Conservation (phyloP, 2,797 vertebrate genomes). For the Tiaroga cobitis region DNA sequence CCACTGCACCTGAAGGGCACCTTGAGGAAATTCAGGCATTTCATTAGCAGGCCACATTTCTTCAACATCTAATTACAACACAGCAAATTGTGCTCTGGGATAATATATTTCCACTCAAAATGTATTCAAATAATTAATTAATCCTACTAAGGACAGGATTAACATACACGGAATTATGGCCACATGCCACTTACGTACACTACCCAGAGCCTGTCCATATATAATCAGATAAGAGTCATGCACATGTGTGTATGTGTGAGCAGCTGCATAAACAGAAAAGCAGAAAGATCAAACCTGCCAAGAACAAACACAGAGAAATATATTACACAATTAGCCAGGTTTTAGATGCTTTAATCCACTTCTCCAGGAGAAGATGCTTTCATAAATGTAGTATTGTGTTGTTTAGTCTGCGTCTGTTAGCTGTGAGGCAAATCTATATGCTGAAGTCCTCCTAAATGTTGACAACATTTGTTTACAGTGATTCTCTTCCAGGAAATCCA, state of each 20-base stretch:
- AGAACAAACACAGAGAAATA: not conserved
- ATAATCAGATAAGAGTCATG: conserved; percentile 24
- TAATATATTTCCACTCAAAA: conserved; percentile 41
- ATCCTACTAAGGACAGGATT: conserved; percentile 27
- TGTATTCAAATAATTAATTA: conserved; percentile 46
- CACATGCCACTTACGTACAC: conserved; percentile 8
- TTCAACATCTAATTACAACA: conserved; percentile 36
- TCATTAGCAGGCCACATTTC: conserved; percentile 21
- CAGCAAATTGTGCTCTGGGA: conserved; percentile 21
- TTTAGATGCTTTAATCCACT: not conserved
- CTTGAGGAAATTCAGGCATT: conserved; percentile 43
- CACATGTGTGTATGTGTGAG: conserved; percentile 15
- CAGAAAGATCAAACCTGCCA: not conserved
- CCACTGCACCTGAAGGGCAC: conserved; percentile 45
- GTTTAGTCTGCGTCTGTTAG: not conserved
- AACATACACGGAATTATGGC: conserved; percentile 5
- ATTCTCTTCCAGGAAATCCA: not conserved
- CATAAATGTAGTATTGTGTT: not conserved
- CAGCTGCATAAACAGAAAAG: conserved; percentile 23
- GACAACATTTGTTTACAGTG: not conserved
- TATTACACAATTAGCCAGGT: not conserved
- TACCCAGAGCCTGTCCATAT: not conserved
- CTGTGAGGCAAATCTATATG: not conserved
- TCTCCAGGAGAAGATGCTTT: not conserved
- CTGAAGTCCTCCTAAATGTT: no score